Evolutionary conservation across 2,113 vertebrate genomes (phyloP).

Genomic region (Chrysochloris asiatica): DNA sequence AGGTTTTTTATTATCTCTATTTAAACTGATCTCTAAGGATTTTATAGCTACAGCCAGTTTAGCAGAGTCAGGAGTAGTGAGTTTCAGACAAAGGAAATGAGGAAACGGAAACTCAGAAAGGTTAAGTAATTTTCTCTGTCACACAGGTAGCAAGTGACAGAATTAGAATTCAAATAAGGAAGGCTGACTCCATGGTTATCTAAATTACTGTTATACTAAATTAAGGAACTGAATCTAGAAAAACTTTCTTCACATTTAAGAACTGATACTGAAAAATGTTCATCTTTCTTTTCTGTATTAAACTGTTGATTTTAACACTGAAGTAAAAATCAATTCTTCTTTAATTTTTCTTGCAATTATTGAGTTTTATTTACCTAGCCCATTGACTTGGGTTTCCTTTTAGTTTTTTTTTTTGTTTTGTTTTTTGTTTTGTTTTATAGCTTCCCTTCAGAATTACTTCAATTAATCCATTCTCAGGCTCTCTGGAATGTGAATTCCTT

Average conservation of each 20-base stretch:
- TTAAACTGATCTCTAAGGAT: not conserved
- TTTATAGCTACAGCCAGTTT: not conserved
- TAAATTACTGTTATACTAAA: not conserved
- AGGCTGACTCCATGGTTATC: not conserved
- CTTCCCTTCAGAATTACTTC: too few species aligned
- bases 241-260: not conserved
- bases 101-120: not conserved
- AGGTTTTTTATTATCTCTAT: not conserved
- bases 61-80: not conserved
- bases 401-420: too few species aligned
- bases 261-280: not conserved
- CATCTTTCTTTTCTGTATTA: not conserved
- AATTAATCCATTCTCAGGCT: not conserved
- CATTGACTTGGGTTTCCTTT: too few species aligned
- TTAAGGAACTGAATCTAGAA: not conserved
- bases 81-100: not conserved
- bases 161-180: not conserved
- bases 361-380: too few species aligned
- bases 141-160: not conserved
- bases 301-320: not conserved
- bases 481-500: not conserved
- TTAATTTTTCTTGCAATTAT: too few species aligned
- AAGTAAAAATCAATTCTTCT: not conserved
- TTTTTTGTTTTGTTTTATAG: too few species aligned
- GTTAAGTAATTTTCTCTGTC: not conserved